A percentile compares a stretch with the other conserved stretches of the same genome.
These are phyloP conservation scores for Meliscaeva auricollis DNA, from an alignment of 2,888 invertebrate species.

Conservation along the genomic window DNA sequence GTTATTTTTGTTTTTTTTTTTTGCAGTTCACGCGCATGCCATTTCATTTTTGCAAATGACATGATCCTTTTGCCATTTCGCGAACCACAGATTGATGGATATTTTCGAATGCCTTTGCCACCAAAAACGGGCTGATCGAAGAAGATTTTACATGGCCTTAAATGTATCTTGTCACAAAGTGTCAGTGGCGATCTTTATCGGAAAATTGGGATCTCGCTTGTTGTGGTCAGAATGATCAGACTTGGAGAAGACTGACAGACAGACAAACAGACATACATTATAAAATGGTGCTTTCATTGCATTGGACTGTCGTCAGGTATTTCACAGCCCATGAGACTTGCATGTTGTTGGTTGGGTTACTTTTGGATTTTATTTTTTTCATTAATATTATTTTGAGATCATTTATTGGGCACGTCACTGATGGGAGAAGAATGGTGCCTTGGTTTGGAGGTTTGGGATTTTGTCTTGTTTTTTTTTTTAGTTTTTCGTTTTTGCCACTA, in stretches of 20 bases:
- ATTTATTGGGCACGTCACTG: conserved; percentile 48
- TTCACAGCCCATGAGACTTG: conserved; percentile 70
- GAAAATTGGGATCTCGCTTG: conserved; percentile 73
- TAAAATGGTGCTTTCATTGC: conserved; percentile 66
- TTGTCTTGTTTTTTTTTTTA: too few relatives aligned
- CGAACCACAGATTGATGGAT: conserved; percentile 67
- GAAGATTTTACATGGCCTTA: conserved; percentile 76
- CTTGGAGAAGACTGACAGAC: not conserved
- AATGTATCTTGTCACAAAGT: conserved; percentile 76
- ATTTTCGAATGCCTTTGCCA: conserved; percentile 67
- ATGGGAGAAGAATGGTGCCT: conserved; percentile 48
- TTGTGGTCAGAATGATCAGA: conserved; percentile 18
- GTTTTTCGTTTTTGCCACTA: conserved; percentile 44
- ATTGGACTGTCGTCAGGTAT: conserved; percentile 71
- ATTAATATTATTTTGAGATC: conserved; percentile 33
- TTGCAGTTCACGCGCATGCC: conserved; percentile 68
- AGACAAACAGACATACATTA: not conserved
- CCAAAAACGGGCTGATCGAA: conserved; percentile 73
- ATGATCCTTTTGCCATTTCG: conserved; percentile 68
- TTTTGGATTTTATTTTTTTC: conserved; percentile 25
- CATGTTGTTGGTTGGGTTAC: conserved; percentile 31
- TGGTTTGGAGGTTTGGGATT: conserved; percentile 48
- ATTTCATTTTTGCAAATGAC: conserved; percentile 74
- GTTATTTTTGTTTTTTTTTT: conserved; percentile 15
- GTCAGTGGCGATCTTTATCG: conserved; percentile 76